Evolutionary conservation across 2,797 vertebrate genomes (phyloP), one percentile per base, ranked within the genome.

Genomic region (Huso huso): DNA sequence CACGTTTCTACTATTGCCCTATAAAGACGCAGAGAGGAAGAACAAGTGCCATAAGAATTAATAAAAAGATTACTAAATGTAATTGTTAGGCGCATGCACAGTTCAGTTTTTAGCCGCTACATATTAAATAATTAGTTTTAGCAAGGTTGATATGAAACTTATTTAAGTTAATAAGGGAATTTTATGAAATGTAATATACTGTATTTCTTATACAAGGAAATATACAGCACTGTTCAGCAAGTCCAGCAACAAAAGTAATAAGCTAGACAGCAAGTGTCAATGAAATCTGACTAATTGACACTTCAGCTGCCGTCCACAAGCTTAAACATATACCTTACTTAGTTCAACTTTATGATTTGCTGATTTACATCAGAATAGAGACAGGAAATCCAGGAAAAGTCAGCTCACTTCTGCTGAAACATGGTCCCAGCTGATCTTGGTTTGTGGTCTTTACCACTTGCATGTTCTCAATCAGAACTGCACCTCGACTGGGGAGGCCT

Each of bases 1-100:
- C 55, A 58, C 15, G 37, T 37, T 58, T 58, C 10, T 7, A 58
- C 11, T 58, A 58, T 58, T 58, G 12, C 55, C 13, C 11, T 7
- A 12, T 58, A 58, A 3, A 12, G 55, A 58, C 1, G 55, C 12
- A 58, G 13, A 11, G 13, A 6, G 55, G 13, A 58, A 7, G 55
- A 58, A 58, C 55, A 11, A 58, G 55, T 58, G 55, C 55, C 55
- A 11, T n/a, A 58, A 58, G 55, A 58, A 58, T n/a, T 58, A 11
- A 58, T 6, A 58, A 58, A 58, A 10, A n/a, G 3, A 58, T 58
- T 58, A 53, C 9, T 8, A n/a, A 58, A 58, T 58, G 10, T 58
- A 58, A 58, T 58, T 7, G 2, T 13, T 13, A 4, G 55, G 12
- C 15, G 12, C 11, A n/a, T 58, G 12, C 10, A 15, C 15, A n/a